These are phyloP conservation scores for Miniopterus natalensis DNA, from an alignment of 2,113 vertebrate species.

Conservation along the genomic window DNA sequence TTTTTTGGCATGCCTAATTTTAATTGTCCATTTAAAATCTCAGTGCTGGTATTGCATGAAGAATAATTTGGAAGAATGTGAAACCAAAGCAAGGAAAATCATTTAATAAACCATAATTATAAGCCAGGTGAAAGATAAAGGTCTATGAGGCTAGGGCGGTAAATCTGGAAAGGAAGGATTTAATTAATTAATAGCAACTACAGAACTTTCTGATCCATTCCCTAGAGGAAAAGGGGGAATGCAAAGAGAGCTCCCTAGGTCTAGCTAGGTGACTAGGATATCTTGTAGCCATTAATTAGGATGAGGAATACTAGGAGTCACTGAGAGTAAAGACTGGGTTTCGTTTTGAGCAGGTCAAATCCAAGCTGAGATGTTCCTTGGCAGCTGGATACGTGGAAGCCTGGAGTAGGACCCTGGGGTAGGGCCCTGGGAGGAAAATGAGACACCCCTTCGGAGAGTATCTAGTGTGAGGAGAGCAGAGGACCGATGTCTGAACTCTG, in stretches of 20 bases:
- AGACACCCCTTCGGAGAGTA: not conserved
- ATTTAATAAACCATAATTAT: conserved; percentile 55
- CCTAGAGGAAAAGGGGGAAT: not conserved
- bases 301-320: conserved; percentile 23
- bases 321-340: not conserved
- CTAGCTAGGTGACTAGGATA: not conserved
- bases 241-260: not conserved
- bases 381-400: not conserved
- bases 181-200: conserved; percentile 11
- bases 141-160: not conserved
- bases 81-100: conserved; percentile 56
- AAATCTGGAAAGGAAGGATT: conserved; percentile 32
- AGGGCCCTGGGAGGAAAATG: not conserved
- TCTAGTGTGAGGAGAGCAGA: not conserved
- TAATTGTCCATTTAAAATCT: conserved; percentile 54
- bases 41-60: not conserved
- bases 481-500: not conserved
- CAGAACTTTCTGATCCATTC: conserved; percentile 30
- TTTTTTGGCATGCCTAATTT: not conserved
- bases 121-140: conserved; percentile 16
- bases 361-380: not conserved
- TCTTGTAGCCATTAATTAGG: not conserved
- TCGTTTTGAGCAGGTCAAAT: conserved; percentile 34
- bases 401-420: not conserved
- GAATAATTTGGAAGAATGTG: conserved; percentile 20